Evolutionary conservation across 2,797 vertebrate species (phyloP).

Genomic region (Perodicticus potto): DNA sequence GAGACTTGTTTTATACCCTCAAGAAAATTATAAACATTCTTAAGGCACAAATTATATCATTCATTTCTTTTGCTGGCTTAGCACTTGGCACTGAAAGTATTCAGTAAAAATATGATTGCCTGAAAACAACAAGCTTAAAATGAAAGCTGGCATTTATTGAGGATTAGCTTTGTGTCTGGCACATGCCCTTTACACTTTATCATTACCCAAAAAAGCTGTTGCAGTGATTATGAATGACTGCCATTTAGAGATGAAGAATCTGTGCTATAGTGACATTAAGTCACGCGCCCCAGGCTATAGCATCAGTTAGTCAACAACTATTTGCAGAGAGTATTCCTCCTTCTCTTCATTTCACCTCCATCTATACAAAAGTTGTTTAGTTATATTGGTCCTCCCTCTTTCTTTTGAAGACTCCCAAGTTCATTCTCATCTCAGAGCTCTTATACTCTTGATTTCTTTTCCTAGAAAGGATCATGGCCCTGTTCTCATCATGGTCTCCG

Average conservation of each 20-base stretch:
- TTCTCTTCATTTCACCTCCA: neutral
- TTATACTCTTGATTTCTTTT: neutral
- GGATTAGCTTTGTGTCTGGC: neutral
- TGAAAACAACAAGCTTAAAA: conserved; percentile 47
- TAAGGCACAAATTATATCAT: neutral
- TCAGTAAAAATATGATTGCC: conserved; percentile 9
- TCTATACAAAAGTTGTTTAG: neutral
- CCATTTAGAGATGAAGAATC: neutral
- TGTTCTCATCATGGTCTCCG: neutral
- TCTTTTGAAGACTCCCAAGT: neutral
- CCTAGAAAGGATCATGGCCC: neutral
- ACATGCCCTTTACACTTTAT: neutral
- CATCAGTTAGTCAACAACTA: neutral
- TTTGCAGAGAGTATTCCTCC: neutral
- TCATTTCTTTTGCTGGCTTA: conserved; percentile 41
- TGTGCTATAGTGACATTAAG: neutral
- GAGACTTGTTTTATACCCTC: conserved; percentile 24
- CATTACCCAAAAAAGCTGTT: neutral
- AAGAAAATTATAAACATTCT: conserved; percentile 44
- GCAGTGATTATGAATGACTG: neutral
- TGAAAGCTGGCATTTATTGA: conserved; percentile 53
- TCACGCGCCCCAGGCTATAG: neutral
- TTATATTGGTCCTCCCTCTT: neutral
- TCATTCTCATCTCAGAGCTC: neutral
- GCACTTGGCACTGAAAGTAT: neutral